These are phyloP conservation scores for Idaea dimidiata DNA, from an alignment of 2,888 invertebrate genomes.

Conservation along the genomic window DNA sequence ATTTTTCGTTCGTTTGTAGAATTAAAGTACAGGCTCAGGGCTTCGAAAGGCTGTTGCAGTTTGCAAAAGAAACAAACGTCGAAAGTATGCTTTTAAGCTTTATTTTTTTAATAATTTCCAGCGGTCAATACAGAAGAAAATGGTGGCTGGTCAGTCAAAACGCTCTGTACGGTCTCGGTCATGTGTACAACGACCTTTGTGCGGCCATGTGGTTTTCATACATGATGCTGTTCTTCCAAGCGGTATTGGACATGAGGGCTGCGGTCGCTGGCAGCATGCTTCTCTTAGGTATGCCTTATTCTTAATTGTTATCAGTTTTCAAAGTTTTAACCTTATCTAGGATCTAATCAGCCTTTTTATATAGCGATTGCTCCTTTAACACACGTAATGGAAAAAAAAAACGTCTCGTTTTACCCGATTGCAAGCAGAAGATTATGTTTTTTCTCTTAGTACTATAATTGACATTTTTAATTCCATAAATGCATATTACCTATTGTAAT, in stretches of 20 bases:
- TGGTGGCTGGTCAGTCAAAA: conserved; percentile 72
- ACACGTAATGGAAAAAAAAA: too few species aligned
- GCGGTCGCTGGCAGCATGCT: conserved; percentile 83
- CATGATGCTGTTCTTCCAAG: conserved; percentile 90
- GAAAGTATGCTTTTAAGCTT: background rate
- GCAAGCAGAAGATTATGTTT: too few species aligned
- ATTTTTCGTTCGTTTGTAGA: too few species aligned
- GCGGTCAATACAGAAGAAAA: conserved; percentile 52
- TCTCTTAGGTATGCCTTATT: conserved; percentile 79
- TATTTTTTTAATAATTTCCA: conserved; percentile 35
- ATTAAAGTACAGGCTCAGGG: too few species aligned
- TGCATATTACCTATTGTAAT: too few species aligned
- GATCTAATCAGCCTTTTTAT: too few species aligned
- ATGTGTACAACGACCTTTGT: conserved; percentile 96
- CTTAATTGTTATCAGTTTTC: background rate
- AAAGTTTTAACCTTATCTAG: background rate
- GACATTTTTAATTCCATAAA: too few species aligned
- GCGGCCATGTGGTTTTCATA: conserved; percentile 98
- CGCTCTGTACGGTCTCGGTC: conserved; percentile 85
- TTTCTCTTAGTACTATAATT: too few species aligned
- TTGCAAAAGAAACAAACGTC: background rate
- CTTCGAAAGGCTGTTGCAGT: background rate
- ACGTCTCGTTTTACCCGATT: too few species aligned
- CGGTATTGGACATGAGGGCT: conserved; percentile 79
- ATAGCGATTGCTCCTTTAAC: too few species aligned